Evolutionary conservation across 1,140 invertebrate genomes (phyloP).

Genomic region (Drosophila kurseongensis): DNA sequence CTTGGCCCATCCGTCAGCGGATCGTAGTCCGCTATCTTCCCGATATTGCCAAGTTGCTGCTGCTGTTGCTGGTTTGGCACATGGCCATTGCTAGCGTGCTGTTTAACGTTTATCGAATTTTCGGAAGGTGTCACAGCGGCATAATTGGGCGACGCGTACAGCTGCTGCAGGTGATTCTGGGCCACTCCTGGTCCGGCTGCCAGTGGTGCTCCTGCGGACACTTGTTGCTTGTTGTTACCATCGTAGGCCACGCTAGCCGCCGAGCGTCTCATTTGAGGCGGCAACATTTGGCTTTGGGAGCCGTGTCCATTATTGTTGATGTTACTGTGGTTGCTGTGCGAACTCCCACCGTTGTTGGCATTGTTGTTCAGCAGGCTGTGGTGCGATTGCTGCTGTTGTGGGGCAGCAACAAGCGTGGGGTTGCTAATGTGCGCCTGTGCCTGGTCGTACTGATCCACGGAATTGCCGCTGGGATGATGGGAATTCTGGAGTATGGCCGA

Average conservation of each 20-base stretch:
- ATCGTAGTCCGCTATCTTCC: constrained; percentile 93
- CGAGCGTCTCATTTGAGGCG: constrained; percentile 49
- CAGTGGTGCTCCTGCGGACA: constrained; percentile 6
- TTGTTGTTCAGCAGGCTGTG: constrained; percentile 55
- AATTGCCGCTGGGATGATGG: constrained; percentile 80
- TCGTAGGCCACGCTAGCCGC: constrained; percentile 44
- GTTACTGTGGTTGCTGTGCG: constrained; percentile 26
- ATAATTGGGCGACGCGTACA: constrained; percentile 71
- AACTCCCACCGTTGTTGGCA: constrained; percentile 50
- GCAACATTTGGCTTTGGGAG: constrained; percentile 37
- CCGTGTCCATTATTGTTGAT: constrained; percentile 56
- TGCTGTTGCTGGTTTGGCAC: constrained; percentile 45
- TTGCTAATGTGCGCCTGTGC: constrained; percentile 42
- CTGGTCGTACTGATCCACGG: constrained; percentile 53
- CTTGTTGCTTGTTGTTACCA: constrained; percentile 38
- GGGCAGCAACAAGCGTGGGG: constrained; percentile 35
- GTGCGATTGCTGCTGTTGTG: constrained; percentile 36
- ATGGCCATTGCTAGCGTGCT: constrained; percentile 64
- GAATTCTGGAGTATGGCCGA: constrained; percentile 81
- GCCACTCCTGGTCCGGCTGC: constrained; percentile 2
- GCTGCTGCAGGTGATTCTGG: constrained; percentile 59
- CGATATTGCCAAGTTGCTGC: constrained; percentile 83
- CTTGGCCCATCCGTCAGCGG: constrained; percentile 90
- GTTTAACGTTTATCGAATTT: constrained; percentile 53
- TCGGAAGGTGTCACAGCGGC: constrained; percentile 71